phyloP scores from a whole-genome alignment of 2,797 vertebrate species.

The Crax fasciolata region DNA sequence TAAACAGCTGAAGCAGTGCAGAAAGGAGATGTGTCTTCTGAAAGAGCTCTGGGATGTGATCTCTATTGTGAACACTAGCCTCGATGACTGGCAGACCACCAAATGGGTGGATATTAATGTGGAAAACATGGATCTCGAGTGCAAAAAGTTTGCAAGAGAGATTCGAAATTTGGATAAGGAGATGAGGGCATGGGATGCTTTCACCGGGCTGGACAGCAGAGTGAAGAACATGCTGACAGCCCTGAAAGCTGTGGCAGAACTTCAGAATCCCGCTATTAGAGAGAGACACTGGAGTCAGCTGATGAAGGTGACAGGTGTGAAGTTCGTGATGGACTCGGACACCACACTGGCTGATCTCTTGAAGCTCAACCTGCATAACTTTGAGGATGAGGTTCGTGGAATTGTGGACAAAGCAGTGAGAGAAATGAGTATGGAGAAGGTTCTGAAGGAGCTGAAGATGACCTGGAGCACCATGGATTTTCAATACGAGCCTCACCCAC shows the following conservation, averaged over 20 bases:
- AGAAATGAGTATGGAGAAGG: conserved; percentile 97
- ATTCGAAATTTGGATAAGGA: conserved; percentile 92
- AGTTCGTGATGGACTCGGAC: conserved; percentile 89
- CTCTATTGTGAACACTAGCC: conserved; percentile 86
- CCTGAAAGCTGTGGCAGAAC: conserved; percentile 90
- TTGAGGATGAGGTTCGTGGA: conserved; percentile 91
- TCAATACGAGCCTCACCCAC: conserved; percentile 89
- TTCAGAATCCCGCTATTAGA: conserved; percentile 93
- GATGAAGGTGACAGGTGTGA: conserved; percentile 89
- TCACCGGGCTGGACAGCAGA: conserved; percentile 87
- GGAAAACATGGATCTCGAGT: conserved; percentile 94
- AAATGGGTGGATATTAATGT: conserved; percentile 91
- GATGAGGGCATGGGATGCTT: conserved; percentile 91
- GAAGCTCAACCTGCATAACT: conserved; percentile 91
- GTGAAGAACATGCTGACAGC: conserved; percentile 91
- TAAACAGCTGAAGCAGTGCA: conserved; percentile 92
- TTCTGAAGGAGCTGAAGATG: conserved; percentile 89
- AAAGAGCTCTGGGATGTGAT: conserved; percentile 96
- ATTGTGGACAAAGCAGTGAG: conserved; percentile 95
- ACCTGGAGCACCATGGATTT: conserved; percentile 94
- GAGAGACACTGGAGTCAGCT: conserved; percentile 94
- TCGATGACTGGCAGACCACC: conserved; percentile 89
- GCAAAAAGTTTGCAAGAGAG: conserved; percentile 90
- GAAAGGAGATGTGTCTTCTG: conserved; percentile 89
- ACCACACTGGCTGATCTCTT: conserved; percentile 92